Evolutionary conservation across 2,113 vertebrate genomes (phyloP).

Genomic region (Furnarius figulus): DNA sequence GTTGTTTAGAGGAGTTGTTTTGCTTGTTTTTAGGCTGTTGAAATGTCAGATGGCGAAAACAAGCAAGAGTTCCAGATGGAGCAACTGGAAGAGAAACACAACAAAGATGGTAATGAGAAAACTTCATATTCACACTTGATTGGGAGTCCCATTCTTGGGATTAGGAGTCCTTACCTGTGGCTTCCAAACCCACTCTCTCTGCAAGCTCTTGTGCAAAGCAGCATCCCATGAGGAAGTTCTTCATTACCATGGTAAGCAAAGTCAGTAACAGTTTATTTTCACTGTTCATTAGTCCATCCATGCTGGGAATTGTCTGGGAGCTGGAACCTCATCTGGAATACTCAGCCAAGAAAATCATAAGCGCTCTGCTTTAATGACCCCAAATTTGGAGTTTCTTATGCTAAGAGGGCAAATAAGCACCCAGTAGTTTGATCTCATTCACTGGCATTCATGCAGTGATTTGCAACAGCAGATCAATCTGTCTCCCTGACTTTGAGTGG

Average conservation of each 20-base stretch:
- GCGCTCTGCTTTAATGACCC: neutral
- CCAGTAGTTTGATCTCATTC: neutral
- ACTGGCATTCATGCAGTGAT: neutral
- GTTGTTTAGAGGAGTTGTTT: conserved; percentile 40
- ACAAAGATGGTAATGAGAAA: neutral
- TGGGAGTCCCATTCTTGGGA: neutral
- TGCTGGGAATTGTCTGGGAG: neutral
- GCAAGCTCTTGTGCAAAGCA: conserved; percentile 25
- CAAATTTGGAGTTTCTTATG: neutral
- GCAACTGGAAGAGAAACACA: conserved; percentile 17
- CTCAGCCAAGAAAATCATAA: neutral
- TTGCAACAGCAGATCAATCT: neutral
- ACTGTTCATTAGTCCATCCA: neutral
- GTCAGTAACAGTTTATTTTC: neutral
- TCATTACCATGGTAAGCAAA: conserved; percentile 55
- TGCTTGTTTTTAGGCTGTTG: conserved; percentile 56
- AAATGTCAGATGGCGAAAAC: conserved; percentile 64
- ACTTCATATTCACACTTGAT: neutral
- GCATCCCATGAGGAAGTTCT: conserved; percentile 42
- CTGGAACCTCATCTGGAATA: neutral
- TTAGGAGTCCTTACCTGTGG: neutral
- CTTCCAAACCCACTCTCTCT: neutral
- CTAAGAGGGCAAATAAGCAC: neutral
- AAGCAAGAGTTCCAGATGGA: conserved; percentile 62
- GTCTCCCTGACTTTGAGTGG: neutral